Percentiles rank a stretch among this genome's conserved stretches.
These are phyloP conservation scores for Thripadectes ignobilis DNA, from an alignment of 2,797 vertebrate genomes.

Conservation along the genomic window DNA sequence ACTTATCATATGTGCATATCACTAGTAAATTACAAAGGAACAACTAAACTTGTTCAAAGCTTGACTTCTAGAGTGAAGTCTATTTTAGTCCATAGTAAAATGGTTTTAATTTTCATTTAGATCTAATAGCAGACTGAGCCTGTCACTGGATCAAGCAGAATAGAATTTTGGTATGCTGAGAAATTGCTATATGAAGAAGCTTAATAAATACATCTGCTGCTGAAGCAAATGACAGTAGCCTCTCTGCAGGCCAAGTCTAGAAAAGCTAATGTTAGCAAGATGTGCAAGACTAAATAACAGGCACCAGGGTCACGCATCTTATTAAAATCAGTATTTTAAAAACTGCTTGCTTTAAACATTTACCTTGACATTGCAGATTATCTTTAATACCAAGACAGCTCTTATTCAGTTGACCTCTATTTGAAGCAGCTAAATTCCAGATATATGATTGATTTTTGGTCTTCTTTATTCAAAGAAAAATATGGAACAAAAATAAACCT, in stretches of 20 bases:
- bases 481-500: constrained; percentile 73
- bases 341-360: constrained; percentile 77
- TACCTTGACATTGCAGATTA: constrained; percentile 75
- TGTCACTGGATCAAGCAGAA: neutral
- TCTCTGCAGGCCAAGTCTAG: constrained; percentile 33
- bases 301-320: constrained; percentile 57
- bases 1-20: neutral
- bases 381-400: constrained; percentile 71
- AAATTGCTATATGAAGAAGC: neutral
- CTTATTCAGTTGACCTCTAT: constrained; percentile 71
- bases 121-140: neutral
- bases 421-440: constrained; percentile 69
- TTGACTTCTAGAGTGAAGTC: neutral
- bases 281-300: constrained; percentile 66
- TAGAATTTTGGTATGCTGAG: neutral
- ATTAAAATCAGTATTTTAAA: constrained; percentile 74
- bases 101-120: neutral
- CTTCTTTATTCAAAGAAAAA: constrained; percentile 75
- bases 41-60: neutral
- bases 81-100: neutral
- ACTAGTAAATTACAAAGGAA: neutral
- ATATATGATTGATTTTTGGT: constrained; percentile 78
- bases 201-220: constrained; percentile 24
- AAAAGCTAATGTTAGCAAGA: constrained; percentile 68
- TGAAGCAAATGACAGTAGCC: constrained; percentile 36